Evolutionary conservation across 2,113 vertebrate genomes (phyloP).

Genomic region (Atlantisia rogersi): DNA sequence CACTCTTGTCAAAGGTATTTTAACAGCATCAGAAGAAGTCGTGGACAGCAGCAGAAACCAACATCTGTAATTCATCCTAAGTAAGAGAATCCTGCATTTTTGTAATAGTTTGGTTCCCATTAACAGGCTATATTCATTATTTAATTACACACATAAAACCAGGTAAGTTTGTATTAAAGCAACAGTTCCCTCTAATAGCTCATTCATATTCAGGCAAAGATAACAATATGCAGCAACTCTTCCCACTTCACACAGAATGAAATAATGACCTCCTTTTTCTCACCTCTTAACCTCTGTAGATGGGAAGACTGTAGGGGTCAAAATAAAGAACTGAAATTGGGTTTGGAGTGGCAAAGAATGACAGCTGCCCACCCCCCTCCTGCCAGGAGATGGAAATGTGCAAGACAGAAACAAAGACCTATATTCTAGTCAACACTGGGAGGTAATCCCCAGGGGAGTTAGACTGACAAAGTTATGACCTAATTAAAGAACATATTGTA

Average conservation of each 20-base stretch:
- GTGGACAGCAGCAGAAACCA: background rate
- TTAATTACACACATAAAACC: background rate
- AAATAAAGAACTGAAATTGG: constrained; percentile 5
- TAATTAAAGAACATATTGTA: constrained; percentile 30
- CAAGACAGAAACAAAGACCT: constrained; percentile 6
- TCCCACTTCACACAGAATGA: background rate
- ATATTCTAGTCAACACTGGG: background rate
- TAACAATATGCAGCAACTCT: background rate
- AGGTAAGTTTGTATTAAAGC: background rate
- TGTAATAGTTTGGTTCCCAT: background rate
- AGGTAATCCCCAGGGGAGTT: background rate
- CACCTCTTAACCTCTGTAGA: constrained; percentile 12
- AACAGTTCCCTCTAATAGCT: background rate
- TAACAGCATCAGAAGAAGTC: background rate
- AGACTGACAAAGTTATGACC: constrained; percentile 21
- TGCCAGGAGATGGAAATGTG: background rate
- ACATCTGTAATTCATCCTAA: background rate
- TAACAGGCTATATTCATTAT: background rate
- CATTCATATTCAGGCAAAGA: constrained; percentile 12
- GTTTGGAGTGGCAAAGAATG: background rate
- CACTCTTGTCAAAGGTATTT: background rate
- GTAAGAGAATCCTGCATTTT: background rate
- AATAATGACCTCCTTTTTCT: constrained; percentile 12
- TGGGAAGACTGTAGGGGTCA: background rate
- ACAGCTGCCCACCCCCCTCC: background rate